Conservation (phyloP, 2,797 vertebrate species). For the Girardinus metallicus region DNA sequence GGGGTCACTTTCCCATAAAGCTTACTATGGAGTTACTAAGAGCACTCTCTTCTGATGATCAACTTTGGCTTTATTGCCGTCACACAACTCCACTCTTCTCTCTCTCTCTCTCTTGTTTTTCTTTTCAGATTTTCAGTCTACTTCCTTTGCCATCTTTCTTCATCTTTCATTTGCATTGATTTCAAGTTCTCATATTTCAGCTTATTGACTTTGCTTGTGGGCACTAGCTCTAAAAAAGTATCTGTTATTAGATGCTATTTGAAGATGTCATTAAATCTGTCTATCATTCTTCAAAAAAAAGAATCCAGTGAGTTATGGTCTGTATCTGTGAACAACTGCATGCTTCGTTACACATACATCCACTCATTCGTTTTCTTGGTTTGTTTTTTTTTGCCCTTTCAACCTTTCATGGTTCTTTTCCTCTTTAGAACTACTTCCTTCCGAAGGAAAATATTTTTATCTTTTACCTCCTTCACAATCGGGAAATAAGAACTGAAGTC, state of each 20-base stretch:
- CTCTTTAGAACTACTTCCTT: constrained; percentile 27
- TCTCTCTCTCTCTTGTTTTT: neutral
- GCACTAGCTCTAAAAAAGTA: neutral
- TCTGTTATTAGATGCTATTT: constrained; percentile 27
- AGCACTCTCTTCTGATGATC: constrained; percentile 32
- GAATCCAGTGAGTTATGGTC: neutral
- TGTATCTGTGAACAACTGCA: constrained; percentile 6
- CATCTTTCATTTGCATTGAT: constrained; percentile 35
- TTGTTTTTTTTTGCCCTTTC: constrained; percentile 21
- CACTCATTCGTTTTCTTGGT: constrained; percentile 32
- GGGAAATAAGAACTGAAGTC: constrained; percentile 26
- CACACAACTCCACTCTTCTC: constrained; percentile 7
- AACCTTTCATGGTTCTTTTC: constrained; percentile 25
- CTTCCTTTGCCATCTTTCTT: constrained; percentile 21
- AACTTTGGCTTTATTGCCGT: constrained; percentile 15
- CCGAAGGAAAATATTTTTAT: constrained; percentile 6
- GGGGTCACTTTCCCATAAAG: constrained; percentile 44
- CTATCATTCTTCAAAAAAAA: constrained; percentile 20
- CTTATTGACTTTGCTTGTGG: constrained; percentile 22
- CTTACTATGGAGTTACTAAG: constrained; percentile 40
- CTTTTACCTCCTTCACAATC: constrained; percentile 32
- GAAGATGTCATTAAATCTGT: constrained; percentile 33
- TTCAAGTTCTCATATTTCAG: constrained; percentile 25
- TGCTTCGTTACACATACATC: constrained; percentile 44
- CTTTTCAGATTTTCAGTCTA: constrained; percentile 7